Percentiles rank a stretch among this genome's conserved stretches.
phyloP scores from a whole-genome alignment of 1,140 invertebrate species.

The Drosophila biarmipes region DNA sequence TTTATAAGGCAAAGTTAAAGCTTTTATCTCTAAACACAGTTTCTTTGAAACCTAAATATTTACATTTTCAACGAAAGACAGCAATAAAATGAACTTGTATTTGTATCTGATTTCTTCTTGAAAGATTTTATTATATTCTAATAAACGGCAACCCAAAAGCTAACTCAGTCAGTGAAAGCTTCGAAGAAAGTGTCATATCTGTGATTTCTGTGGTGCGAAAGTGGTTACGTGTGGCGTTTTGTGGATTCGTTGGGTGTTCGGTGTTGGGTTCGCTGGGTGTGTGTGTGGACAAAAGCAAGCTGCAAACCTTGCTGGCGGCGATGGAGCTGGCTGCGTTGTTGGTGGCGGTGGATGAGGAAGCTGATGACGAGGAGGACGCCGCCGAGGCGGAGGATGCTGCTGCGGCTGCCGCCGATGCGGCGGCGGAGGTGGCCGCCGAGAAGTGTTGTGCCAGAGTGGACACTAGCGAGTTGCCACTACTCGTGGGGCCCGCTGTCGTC shows the following conservation, averaged over 20 bases:
- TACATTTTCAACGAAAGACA: too few species aligned
- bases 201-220: conserved; percentile 13
- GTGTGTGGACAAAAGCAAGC: conserved; percentile 18
- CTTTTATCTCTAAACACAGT: too few species aligned
- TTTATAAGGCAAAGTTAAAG: too few species aligned
- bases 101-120: not conserved
- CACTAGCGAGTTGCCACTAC: conserved; percentile 55
- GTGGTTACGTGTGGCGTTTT: conserved; percentile 9
- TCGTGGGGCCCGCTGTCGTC: conserved; percentile 4
- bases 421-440: conserved; percentile 60
- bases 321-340: conserved; percentile 47
- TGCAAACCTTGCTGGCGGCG: conserved; percentile 79
- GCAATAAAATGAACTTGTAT: too few species aligned
- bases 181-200: not conserved
- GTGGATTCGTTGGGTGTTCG: not conserved
- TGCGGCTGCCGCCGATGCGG: conserved; percentile 51
- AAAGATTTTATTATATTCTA: not conserved
- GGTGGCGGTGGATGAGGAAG: conserved; percentile 45
- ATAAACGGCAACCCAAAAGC: not conserved
- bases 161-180: not conserved
- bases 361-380: conserved; percentile 21
- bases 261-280: conserved; percentile 4
- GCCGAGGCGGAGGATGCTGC: conserved; percentile 38
- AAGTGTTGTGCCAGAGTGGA: conserved; percentile 81
- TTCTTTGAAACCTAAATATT: too few species aligned